Conservation (phyloP, 30 jellyfish, hydroid and myxozoan species). For the Hydra vulgaris region DNA sequence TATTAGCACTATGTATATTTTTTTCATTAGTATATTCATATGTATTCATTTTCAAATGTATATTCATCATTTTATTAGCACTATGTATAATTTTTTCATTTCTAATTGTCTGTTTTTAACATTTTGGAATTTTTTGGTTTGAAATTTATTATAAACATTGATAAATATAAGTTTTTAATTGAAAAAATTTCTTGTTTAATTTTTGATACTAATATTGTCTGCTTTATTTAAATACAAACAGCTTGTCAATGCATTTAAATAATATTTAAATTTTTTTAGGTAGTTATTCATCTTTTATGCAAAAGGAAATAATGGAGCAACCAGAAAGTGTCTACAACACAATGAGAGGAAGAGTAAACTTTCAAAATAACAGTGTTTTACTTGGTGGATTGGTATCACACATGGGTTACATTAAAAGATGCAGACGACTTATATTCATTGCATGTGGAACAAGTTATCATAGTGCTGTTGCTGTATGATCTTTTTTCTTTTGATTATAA, state of each 20-base stretch:
- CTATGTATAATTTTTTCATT: constrained; percentile 49
- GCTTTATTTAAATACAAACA: no score
- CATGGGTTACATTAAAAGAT: constrained; percentile 70
- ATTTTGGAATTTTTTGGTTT: no score
- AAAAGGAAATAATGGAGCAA: constrained; percentile 97
- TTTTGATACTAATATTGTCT: no score
- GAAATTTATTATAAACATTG: no score
- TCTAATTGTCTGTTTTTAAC: no score
- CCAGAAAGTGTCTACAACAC: constrained; percentile 88
- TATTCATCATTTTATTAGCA: no score
- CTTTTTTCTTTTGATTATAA: neutral
- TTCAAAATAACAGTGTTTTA: constrained; percentile 43
- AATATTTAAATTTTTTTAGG: constrained; percentile 55
- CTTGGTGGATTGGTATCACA: constrained; percentile 93
- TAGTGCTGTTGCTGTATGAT: constrained; percentile 97
- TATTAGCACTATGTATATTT: no score
- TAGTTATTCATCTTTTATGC: constrained; percentile 88
- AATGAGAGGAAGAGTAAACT: constrained; percentile 96
- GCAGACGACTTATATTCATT: constrained; percentile 88
- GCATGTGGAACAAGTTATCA: constrained; percentile 99
- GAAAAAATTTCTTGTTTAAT: neutral
- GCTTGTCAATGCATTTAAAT: no score
- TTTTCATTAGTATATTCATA: no score
- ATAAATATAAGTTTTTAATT: no score
- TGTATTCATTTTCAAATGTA: no score